Percentiles rank a stretch among this genome's conserved stretches.
These are phyloP conservation scores for Microtus richardsoni DNA, from an alignment of 2,113 vertebrate genomes.

Conservation along the genomic window DNA sequence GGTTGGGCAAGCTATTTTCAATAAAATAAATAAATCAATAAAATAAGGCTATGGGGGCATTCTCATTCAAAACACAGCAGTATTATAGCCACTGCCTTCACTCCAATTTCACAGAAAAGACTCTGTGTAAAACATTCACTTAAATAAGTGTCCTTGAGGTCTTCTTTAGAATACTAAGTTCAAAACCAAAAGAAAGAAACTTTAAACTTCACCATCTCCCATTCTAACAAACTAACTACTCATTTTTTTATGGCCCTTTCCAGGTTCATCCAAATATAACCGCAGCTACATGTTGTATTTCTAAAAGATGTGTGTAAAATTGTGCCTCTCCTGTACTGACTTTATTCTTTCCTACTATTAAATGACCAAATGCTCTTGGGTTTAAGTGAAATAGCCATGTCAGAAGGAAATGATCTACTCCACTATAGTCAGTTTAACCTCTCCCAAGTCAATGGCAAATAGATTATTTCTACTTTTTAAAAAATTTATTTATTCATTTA, in stretches of 20 bases:
- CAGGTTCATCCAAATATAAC: neutral
- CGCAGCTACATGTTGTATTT: neutral
- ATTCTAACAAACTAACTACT: neutral
- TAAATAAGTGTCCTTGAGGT: neutral
- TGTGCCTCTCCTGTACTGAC: neutral
- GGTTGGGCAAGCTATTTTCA: no score
- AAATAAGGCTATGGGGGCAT: neutral
- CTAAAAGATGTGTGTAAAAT: neutral
- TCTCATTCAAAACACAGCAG: neutral
- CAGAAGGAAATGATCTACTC: constrained; percentile 21
- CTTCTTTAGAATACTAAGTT: constrained; percentile 6
- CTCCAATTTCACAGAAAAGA: constrained; percentile 3
- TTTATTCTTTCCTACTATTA: neutral
- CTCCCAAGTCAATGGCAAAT: constrained; percentile 13
- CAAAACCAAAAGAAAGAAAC: neutral
- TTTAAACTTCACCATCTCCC: neutral
- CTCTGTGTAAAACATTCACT: neutral
- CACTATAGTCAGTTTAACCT: neutral
- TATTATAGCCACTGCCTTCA: neutral
- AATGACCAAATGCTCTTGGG: neutral
- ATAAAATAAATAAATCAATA: no score
- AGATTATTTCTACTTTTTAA: neutral
- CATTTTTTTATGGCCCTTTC: neutral
- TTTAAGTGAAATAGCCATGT: neutral
- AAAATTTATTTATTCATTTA: neutral